These are phyloP conservation scores for Nemopilema nomurai DNA, from an alignment of 30 jellyfish, hydroid and myxozoan genomes.

Conservation along the genomic window DNA sequence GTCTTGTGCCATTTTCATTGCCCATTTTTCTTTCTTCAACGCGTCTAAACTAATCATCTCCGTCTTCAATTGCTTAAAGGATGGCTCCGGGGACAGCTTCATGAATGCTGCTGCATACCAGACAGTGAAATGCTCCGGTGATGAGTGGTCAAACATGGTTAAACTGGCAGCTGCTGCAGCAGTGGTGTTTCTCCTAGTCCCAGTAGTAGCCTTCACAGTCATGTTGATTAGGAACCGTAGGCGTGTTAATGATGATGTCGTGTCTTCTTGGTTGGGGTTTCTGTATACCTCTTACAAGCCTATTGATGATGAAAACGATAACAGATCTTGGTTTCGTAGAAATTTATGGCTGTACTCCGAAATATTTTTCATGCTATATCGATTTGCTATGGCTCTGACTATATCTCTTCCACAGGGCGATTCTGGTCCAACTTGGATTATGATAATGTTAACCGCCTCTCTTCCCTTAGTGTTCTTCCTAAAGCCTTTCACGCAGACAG, in stretches of 20 bases:
- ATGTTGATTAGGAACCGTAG: neutral
- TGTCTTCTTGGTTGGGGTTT: neutral
- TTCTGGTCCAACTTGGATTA: neutral
- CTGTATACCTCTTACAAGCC: conserved; percentile 1
- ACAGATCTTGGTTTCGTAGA: neutral
- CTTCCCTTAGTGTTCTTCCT: neutral
- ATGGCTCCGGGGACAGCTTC: neutral
- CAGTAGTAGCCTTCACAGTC: neutral
- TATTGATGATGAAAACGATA: too few species aligned
- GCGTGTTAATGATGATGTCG: neutral
- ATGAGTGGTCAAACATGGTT: conserved; percentile 4
- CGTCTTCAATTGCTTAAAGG: neutral
- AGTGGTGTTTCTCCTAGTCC: neutral
- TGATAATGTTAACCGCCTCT: neutral
- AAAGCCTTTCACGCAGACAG: neutral
- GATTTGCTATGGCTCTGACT: neutral
- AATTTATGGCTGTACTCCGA: neutral
- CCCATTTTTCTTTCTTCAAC: neutral
- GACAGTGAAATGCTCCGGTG: neutral
- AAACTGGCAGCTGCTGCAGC: neutral
- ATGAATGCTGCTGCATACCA: neutral
- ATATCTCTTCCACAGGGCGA: neutral
- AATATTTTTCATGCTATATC: neutral
- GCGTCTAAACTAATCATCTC: neutral
- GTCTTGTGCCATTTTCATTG: neutral